phyloP scores from a whole-genome alignment of 2,113 vertebrate species.

The Oryzias curvinotus region DNA sequence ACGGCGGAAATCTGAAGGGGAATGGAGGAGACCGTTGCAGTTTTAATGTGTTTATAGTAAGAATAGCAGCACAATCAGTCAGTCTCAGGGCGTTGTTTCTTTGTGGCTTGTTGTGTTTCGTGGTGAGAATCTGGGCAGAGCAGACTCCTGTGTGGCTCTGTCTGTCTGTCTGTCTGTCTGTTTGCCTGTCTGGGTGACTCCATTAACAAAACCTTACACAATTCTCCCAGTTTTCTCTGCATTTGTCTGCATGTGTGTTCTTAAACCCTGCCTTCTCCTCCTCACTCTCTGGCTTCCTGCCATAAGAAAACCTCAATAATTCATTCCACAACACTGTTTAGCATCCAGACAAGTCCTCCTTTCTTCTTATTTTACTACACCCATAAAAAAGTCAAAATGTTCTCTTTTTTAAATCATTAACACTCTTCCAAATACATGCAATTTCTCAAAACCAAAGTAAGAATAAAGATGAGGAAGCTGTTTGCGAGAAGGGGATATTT shows the following conservation, averaged over 20 bases:
- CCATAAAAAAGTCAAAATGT: slow-evolving; percentile 11
- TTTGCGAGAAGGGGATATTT: slow-evolving; percentile 50
- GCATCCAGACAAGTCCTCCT: slow-evolving; percentile 47
- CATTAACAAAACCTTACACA: slow-evolving; percentile 46
- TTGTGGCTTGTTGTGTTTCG: slow-evolving; percentile 32
- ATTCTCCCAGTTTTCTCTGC: slow-evolving; percentile 14
- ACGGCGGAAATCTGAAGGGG: slow-evolving; percentile 27
- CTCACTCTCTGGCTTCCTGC: slow-evolving; percentile 15
- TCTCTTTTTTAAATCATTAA: too few relatives aligned
- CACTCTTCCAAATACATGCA: too few relatives aligned
- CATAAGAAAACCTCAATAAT: slow-evolving; percentile 70
- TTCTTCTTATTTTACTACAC: slow-evolving; percentile 6
- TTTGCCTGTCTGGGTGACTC: slow-evolving; percentile 50
- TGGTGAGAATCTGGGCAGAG: slow-evolving; percentile 43
- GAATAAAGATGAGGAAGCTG: slow-evolving; percentile 6
- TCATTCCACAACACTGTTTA: slow-evolving; percentile 56
- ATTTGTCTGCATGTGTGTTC: slow-evolving; percentile 36
- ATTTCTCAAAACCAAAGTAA: too few relatives aligned
- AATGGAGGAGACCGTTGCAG: slow-evolving; percentile 24
- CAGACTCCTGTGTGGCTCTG: slow-evolving; percentile 58
- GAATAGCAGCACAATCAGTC: slow-evolving; percentile 38
- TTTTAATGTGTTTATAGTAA: slow-evolving; percentile 39
- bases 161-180: slow-evolving; percentile 21
- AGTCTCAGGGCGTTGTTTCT: slow-evolving; percentile 38
- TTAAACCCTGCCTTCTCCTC: slow-evolving; percentile 48